phyloP scores from a whole-genome alignment of 2,888 invertebrate species.

The Euphydryas editha region DNA sequence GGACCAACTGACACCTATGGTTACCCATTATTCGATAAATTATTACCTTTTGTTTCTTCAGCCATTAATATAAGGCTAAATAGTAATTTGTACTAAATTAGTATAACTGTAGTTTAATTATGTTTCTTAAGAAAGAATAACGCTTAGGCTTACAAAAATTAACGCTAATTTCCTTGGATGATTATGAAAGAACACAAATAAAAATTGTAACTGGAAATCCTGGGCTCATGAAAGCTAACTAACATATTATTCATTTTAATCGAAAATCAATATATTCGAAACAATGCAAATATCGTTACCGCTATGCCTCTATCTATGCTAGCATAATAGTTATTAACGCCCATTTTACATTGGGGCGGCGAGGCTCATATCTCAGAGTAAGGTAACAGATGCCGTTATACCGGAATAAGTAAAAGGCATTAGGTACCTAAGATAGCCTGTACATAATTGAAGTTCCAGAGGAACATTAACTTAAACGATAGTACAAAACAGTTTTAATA shows the following conservation, averaged over 20 bases:
- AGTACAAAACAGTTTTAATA: conserved; percentile 30
- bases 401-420: conserved; percentile 37
- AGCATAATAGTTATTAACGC: conserved; percentile 45
- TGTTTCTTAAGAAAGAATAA: too few species aligned
- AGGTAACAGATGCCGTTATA: conserved; percentile 42
- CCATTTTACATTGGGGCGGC: conserved; percentile 40
- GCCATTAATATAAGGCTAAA: too few species aligned
- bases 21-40: too few species aligned
- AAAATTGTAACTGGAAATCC: background rate
- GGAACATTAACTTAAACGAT: conserved; percentile 33
- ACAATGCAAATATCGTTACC: conserved; percentile 29
- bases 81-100: too few species aligned
- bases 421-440: conserved; percentile 29
- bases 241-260: background rate
- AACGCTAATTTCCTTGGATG: too few species aligned
- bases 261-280: conserved; percentile 17
- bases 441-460: conserved; percentile 30
- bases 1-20: too few species aligned
- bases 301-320: conserved; percentile 26
- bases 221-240: background rate
- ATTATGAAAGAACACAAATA: too few species aligned
- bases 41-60: too few species aligned
- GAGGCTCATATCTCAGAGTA: conserved; percentile 38
- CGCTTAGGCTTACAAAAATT: too few species aligned
- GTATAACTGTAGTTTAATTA: too few species aligned